These are phyloP conservation scores for Lissonota sp. DNA, from an alignment of 2,888 invertebrate species.

Conservation along the genomic window DNA sequence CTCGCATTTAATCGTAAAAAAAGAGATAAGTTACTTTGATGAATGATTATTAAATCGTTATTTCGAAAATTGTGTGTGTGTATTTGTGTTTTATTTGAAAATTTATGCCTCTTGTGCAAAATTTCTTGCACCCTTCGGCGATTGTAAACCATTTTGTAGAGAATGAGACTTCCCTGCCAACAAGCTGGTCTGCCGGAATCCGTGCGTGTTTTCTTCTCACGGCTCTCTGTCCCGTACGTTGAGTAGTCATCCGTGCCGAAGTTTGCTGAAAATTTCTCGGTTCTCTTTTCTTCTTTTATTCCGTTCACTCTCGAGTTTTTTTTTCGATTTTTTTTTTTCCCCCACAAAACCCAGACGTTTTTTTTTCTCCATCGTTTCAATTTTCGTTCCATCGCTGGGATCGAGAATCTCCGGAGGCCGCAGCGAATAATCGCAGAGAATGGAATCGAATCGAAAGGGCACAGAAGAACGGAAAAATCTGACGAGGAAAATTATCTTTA, in stretches of 20 bases:
- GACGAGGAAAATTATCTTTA: slow-evolving; percentile 12
- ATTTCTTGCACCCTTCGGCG: slow-evolving; percentile 80
- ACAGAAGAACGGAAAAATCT: not conserved
- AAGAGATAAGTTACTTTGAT: too few species aligned
- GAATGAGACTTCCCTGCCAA: slow-evolving; percentile 84
- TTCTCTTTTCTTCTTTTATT: slow-evolving; percentile 62
- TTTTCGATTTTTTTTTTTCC: slow-evolving; percentile 30
- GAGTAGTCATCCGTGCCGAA: slow-evolving; percentile 80
- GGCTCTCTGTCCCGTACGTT: slow-evolving; percentile 77
- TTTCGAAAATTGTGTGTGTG: too few species aligned
- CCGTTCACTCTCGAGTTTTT: slow-evolving; percentile 42
- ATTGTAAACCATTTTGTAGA: slow-evolving; percentile 83
- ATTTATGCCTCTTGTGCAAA: slow-evolving; percentile 7
- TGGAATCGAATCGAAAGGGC: slow-evolving; percentile 18
- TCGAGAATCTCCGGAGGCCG: slow-evolving; percentile 25
- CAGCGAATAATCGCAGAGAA: slow-evolving; percentile 33
- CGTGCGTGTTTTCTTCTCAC: slow-evolving; percentile 80
- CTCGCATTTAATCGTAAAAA: too few species aligned
- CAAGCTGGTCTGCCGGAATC: slow-evolving; percentile 84
- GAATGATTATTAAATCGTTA: too few species aligned
- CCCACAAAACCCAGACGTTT: slow-evolving; percentile 27
- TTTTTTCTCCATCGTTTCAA: not conserved
- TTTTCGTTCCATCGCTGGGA: slow-evolving; percentile 31
- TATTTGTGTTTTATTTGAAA: not conserved
- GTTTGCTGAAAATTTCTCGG: slow-evolving; percentile 80